phyloP scores from a whole-genome alignment of 2,888 invertebrate species.

The Trichogramma dendrolimi region DNA sequence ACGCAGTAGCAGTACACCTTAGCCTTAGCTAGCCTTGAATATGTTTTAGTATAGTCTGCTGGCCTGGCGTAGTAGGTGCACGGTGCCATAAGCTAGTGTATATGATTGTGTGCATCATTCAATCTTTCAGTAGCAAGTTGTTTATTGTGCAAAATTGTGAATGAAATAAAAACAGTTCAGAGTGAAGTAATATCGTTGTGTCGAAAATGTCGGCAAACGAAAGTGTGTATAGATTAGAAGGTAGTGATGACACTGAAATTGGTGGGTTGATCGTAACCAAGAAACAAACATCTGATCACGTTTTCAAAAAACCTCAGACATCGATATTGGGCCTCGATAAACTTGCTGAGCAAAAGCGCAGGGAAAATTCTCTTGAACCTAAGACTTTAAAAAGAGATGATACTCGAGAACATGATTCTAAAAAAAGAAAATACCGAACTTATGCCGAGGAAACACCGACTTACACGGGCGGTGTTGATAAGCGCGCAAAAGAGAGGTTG shows the following conservation, averaged over 20 bases:
- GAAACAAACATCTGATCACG: constrained; percentile 52
- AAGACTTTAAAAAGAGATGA: constrained; percentile 46
- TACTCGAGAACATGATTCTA: constrained; percentile 38
- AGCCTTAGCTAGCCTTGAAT: no score
- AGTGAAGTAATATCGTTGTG: not conserved
- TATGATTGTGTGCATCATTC: no score
- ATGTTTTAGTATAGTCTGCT: no score
- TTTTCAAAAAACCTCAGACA: constrained; percentile 71
- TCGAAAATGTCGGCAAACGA: constrained; percentile 37
- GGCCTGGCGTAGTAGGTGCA: no score
- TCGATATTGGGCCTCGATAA: constrained; percentile 81
- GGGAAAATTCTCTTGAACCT: constrained; percentile 50
- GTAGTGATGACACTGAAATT: constrained; percentile 41
- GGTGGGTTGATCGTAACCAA: constrained; percentile 51
- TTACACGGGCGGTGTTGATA: constrained; percentile 86
- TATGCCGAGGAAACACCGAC: constrained; percentile 87
- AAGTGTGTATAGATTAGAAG: constrained; percentile 53
- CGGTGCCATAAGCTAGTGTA: no score
- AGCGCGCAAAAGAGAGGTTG: constrained; percentile 70
- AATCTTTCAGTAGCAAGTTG: no score
- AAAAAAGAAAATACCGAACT: constrained; percentile 68
- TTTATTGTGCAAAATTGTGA: no score
- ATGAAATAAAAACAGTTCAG: no score
- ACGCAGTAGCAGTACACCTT: no score
- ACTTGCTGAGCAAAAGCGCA: constrained; percentile 72